Base-by-base conservation (phyloP, 2,797 vertebrate genomes). In the Danio jaintianensis region DNA sequence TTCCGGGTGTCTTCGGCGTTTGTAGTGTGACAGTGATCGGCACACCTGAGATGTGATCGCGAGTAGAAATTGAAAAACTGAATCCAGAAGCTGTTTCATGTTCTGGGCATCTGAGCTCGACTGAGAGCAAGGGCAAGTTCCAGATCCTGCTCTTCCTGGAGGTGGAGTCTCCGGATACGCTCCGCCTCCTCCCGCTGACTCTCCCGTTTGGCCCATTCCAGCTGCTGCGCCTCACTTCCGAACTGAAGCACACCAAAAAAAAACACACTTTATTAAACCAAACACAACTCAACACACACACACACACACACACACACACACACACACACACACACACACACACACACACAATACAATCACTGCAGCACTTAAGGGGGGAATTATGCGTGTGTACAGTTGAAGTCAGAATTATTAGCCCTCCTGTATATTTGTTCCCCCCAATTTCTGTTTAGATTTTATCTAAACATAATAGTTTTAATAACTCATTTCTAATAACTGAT, bases 121-220 rank as follows among this genome's bases (percentile, higher is more conserved):
- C 98, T 99, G 90, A 99, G 96, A 2, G 97, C 96, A 52, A 99
- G 96, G 86, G 97, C 97, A 90, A 98, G 67, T 86, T 98, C 96
- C 78, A 98, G 94, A 87, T 99, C 97, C 85, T 97, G 93, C 87
- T 98, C 96, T 9, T 99, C 97, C 88, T 97, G 96, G 42, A 95
- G 93, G 84, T 91, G 92, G 84, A 98, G 91, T 45, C 93, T 93
- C 15, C 94, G 94, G 88, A 96, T 86, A 80, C 97, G 89, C 84
- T 98, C 96, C 88, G 94, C 95, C 89, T 98, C 97, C 48, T 95
- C 96, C 59, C 94, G 95, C 84, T 98, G 94, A 8, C 97, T 97
- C 93, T 98, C 97, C 1, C 92, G 90, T 90, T 96, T 97, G 78
- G 96, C 97, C 98, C 97, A 98, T 2, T 97, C 96, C 92, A 99